Base-by-base conservation (phyloP, 2,797 vertebrate species). In the Melanotaenia boesemani region DNA sequence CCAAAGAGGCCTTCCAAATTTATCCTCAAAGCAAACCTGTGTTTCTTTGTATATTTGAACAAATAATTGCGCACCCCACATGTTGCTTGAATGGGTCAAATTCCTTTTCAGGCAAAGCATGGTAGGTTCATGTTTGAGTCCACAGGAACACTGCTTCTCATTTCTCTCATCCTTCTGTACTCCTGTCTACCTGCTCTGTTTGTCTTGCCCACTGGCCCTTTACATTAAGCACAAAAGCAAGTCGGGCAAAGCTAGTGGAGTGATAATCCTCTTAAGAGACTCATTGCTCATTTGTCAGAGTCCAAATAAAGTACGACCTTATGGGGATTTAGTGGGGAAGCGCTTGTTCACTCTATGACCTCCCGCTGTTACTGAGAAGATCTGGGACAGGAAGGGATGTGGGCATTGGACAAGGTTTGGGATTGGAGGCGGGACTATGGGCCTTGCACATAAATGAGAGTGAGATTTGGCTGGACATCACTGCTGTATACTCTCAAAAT, bases 251-350 rank as follows among this genome's bases (percentile, higher is more conserved):
- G 85, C 84, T 78, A 82, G 74, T 74, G 75, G 66, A 83, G 63
- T 41, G 44, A 18, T 96, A 96, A 97, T 95, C 96, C 58, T 93
- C 94, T 96, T 96, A 95, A 58, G 66, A 85, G 83, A 92, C 92
- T 88, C 91, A 64, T 79, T 85, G 92, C 91, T 93, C 93, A 90
- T 93, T 93, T 95, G 90, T 92, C 92, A 89, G 89, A 82, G 83
- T 94, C 94, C 94, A 94, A 95, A 96, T 96, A 94, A 95, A 96
- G 94, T 92, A 82, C 63, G 82, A 91, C 88, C 91, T 93, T 94
- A 95, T 86, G 86, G 94, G 94, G 96, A 95, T 96, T 96, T 93
- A 85, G 91, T 36, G 72, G 75, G 86, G 86, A 91, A 92, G 90
- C 64, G 4, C 75, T 79, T 12, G 79, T 89, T 95, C 92, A 89